Conservation (phyloP, 2,113 vertebrate species). For the Peromyscus polionotus region DNA sequence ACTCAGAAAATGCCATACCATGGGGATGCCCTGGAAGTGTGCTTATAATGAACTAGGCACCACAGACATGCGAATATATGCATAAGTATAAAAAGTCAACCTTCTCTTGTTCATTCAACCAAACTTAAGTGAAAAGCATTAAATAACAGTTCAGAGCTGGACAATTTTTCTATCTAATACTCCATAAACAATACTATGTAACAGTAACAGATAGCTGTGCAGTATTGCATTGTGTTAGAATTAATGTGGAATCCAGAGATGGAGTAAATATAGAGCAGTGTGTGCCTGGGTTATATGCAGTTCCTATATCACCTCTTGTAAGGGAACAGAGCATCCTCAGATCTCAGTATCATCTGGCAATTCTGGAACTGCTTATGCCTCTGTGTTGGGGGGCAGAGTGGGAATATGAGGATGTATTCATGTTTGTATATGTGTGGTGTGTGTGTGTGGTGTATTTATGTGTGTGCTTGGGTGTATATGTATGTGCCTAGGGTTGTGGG, state of each 20-base stretch:
- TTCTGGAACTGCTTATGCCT: background rate
- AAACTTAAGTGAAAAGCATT: background rate
- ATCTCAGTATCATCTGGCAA: background rate
- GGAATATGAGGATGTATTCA: no score
- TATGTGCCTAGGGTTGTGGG: background rate
- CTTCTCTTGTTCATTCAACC: background rate
- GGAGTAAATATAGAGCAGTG: no score
- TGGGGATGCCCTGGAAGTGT: background rate
- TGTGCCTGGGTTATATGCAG: background rate
- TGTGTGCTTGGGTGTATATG: background rate
- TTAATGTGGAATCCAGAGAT: background rate
- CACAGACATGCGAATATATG: fast-evolving
- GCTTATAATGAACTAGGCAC: background rate
- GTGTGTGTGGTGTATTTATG: background rate
- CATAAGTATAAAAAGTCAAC: background rate
- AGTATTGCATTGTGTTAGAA: background rate
- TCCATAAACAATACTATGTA: background rate
- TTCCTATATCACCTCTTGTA: no score
- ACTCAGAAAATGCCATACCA: background rate
- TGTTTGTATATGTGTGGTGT: background rate
- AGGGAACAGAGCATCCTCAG: fast-evolving
- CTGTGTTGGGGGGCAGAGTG: background rate
- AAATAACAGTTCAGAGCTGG: background rate
- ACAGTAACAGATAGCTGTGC: background rate
- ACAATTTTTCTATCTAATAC: background rate